phyloP scores from a whole-genome alignment of 2,888 invertebrate genomes.

The Erebia palarica region DNA sequence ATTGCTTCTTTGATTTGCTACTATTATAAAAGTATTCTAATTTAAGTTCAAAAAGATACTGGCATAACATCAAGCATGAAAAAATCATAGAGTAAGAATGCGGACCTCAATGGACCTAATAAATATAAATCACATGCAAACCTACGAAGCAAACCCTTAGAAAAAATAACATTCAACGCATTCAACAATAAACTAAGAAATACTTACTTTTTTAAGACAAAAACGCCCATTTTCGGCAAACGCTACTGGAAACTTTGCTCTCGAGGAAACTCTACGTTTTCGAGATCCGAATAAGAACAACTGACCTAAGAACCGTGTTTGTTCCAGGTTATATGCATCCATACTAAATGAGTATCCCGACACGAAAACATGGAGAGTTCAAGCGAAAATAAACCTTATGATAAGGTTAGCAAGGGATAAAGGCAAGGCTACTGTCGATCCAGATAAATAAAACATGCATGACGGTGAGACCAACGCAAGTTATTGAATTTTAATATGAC shows the following conservation, averaged over 20 bases:
- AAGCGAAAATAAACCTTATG: constrained; percentile 54
- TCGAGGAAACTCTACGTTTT: constrained; percentile 42
- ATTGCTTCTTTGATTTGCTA: neutral
- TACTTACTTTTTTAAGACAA: constrained; percentile 64
- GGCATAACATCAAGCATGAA: neutral
- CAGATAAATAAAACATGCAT: constrained; percentile 72
- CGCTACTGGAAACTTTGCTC: constrained; percentile 35
- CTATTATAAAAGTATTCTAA: neutral
- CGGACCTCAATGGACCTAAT: too few species aligned
- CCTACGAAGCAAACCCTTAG: neutral
- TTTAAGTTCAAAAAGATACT: neutral
- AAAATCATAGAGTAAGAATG: neutral
- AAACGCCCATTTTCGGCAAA: constrained; percentile 58
- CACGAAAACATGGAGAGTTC: constrained; percentile 47
- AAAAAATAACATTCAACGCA: neutral
- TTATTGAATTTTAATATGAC: constrained; percentile 69
- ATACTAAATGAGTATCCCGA: constrained; percentile 54
- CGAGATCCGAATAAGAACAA: constrained; percentile 50
- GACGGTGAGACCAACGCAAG: constrained; percentile 63
- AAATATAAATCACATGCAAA: too few species aligned
- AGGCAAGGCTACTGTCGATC: constrained; percentile 40
- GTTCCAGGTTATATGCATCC: constrained; percentile 65
- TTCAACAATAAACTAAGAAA: neutral
- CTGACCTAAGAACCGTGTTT: constrained; percentile 56
- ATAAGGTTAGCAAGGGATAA: constrained; percentile 48